Evolutionary conservation across 2,797 vertebrate species (phyloP), one percentile per base, ranked within the genome.

Genomic region (Crax fasciolata): DNA sequence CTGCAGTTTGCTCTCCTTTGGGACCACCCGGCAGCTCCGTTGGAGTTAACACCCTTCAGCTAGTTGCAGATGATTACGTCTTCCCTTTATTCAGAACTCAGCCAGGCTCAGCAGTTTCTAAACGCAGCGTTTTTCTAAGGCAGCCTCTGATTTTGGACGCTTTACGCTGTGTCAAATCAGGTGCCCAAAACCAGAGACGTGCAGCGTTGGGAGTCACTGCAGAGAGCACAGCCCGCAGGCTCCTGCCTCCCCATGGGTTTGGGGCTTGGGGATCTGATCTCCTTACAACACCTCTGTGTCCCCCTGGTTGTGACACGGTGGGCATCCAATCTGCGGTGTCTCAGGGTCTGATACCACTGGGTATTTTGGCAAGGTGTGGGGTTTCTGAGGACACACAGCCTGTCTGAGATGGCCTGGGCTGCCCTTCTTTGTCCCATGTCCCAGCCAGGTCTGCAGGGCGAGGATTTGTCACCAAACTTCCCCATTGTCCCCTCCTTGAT

Each of bases 71-170:
- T 76, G 90, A 39, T 91, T 70, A 30, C 2, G 4, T 61, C 70
- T 79, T 66, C 70, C 51, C 51, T 73, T 73, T 9, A 48, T 74
- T 73, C 70, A n/a, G 19, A 57, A 57, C 84, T 92, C 55, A 61
- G 66, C 71, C 79, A 77, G 71, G 63, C 92, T 92, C 87, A 89
- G 87, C 84, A 91, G 7, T 93, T 94, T 83, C 76, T 57, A 68
- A 87, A 86, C 13, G 51, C 90, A 80, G 78, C 87, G 5, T 91
- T 94, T 94, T 76, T 52, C 74, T 14, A 35, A 83, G 58, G 91
- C 77, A 41, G 84, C 39, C 59, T 65, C 77, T 70, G 70, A 65
- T 84, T 89, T 86, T 86, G 87, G 87, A 91, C 0, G 46, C 93
- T 90, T 80, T 68, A 44, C 2, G 2, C 81, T 87, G 70, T 93